Evolutionary conservation across 1,140 invertebrate genomes (phyloP), one percentile per base, ranked within the genome.

Genomic region (Zaprionus lachaisei): DNA sequence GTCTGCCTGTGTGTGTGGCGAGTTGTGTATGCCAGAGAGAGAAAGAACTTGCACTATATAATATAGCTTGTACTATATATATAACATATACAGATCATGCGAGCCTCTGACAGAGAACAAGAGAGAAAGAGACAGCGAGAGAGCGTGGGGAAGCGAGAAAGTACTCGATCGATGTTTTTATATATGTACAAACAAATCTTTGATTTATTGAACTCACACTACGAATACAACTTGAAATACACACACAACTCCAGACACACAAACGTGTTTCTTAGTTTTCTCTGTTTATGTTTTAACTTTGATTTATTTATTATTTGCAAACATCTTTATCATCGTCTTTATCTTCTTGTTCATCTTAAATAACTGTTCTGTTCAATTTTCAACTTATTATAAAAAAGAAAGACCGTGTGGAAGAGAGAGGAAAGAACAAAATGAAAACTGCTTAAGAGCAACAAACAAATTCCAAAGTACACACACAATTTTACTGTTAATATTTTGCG

Each of bases 1-100:
- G 41, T 72, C 31, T 64, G 5, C 20, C n/a, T 24, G 22, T 55
- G 22, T 55, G 22, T 66, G 31, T 54, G 22, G 22, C 60, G 55
- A 62, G 65, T 47, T 73, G 56, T 68, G 54, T 51, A 67, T 67
- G 41, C 22, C 4, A 37, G 17, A 28, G 20, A 6, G 24, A 62
- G 38, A 28, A 15, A 26, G 38, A 20, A 71, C 49, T 31, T 17
- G 14, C 5, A n/a, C 51, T 56, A 62, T 20, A 61, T 20, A 62
- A 17, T n/a, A 44, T 49, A 24, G 1, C 4, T 11, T 41, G 47
- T 51, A 51, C 12, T 3, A 2, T 22, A 51, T 7, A n/a, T n/a
- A n/a, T n/a, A n/a, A n/a, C n/a, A n/a, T n/a, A n/a, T 31, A 2
- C 9, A 31, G 28, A 31, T 31, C 28, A 31, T 7, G 28, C 47